Evolutionary conservation across 2,113 vertebrate genomes (phyloP), one percentile per base, ranked within the genome.

Genomic region (Numenius arquata): DNA sequence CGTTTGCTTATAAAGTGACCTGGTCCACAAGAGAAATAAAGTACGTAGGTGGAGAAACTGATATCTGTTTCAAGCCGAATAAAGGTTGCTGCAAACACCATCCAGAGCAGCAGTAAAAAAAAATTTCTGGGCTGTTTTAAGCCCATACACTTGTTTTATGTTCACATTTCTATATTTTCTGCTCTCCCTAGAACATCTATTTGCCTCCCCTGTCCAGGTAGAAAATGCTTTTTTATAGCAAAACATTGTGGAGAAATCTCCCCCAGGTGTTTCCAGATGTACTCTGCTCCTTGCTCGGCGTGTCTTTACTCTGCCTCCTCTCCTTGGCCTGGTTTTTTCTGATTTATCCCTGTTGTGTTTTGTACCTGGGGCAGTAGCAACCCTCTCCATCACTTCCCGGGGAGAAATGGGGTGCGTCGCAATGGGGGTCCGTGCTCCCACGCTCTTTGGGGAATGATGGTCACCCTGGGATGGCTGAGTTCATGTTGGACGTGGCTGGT

Each of bases 361-460:
- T 25, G 20, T 29, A 3, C 15, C 19, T 3, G 17, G 7, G 56
- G 56, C 6, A 0, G 12, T 3, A 29, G 11, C 2, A 2, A 34
- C 67, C 8, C 59, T 34, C 45, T 26, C 81, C 43, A 6, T 11
- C 30, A 0, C 4, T 32, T 61, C 27, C 38, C 3, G 3, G 47
- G 18, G 34, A 27, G 20, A 21, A 4, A 2, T 8, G 25, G 0
- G 8, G 9, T 22, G 68, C 7, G 8, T 43, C 6, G 18, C 19
- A 43, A 65, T 7, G 20, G 45, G 12, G n/a, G 45, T 27, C 12
- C 2, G 1, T 12, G 18, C 29, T 45, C 50, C 43, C 40, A 4
- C 1, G 0, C 3, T 1, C 7, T 6, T 8, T 2, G 38, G 34
- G 55, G 25, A 7, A 11, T 29, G 53, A 11, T 48, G 47, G 18